Conservation (phyloP, 2,113 vertebrate species). For the Pantherophis guttatus region DNA sequence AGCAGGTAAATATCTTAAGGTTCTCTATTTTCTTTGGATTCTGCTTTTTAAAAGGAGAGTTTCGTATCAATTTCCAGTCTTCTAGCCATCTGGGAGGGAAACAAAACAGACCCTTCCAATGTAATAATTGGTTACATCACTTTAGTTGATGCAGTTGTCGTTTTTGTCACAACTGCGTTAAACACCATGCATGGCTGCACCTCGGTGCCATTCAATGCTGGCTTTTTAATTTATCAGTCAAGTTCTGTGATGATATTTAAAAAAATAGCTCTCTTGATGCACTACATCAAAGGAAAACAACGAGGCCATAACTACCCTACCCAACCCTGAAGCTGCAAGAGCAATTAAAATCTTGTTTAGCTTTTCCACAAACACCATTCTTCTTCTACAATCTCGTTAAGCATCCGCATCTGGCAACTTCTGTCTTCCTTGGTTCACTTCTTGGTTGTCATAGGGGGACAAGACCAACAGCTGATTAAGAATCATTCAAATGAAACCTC, state of each 20-base stretch:
- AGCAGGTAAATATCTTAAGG: neutral
- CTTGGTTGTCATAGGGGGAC: neutral
- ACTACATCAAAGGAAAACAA: neutral
- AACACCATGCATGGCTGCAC: neutral
- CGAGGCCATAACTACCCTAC: neutral
- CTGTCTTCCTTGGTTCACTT: neutral
- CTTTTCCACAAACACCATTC: neutral
- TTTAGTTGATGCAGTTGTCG: neutral
- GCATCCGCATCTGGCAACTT: neutral
- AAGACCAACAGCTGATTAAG: neutral
- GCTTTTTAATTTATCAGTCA: neutral
- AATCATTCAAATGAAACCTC: neutral
- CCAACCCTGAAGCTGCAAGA: neutral
- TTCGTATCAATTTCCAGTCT: neutral
- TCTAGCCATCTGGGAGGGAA: neutral
- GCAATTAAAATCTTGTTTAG: neutral
- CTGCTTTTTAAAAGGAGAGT: neutral
- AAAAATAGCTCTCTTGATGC: neutral
- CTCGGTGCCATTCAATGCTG: neutral
- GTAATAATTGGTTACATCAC: neutral
- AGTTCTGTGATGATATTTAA: neutral
- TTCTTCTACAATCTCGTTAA: neutral
- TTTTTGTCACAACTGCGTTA: neutral
- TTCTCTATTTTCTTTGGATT: neutral
- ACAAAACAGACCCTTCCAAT: neutral